Conservation (phyloP, 2,113 vertebrate genomes). For the Gobiocypris rarus region DNA sequence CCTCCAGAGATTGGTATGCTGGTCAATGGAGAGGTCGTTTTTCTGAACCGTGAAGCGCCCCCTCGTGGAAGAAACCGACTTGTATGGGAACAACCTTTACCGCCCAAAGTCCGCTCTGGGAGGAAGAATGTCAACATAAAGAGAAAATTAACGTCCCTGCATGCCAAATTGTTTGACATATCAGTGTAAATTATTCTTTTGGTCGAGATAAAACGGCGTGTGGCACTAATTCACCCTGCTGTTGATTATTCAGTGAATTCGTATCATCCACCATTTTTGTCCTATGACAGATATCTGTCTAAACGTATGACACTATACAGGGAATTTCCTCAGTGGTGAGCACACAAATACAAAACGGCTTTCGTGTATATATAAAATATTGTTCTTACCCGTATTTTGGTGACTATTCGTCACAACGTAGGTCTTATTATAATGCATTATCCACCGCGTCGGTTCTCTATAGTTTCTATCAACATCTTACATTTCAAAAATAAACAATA, state of each 20-base stretch:
- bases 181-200: background rate
- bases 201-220: background rate
- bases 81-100: background rate
- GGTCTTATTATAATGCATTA: background rate
- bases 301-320: background rate
- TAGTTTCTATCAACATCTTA: background rate
- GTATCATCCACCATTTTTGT: background rate
- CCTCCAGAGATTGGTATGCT: background rate
- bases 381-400: constrained; percentile 6
- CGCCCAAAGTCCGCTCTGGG: constrained; percentile 13
- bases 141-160: background rate
- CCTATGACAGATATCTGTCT: background rate
- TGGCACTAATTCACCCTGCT: no score
- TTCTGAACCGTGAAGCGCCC: background rate
- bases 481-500: background rate
- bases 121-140: background rate
- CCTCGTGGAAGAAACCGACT: background rate
- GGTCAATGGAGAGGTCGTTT: background rate
- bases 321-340: background rate
- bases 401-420: background rate
- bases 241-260: background rate
- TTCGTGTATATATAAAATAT: background rate
- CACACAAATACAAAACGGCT: background rate
- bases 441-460: background rate
- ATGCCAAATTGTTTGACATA: background rate